Evolutionary conservation across 2,113 vertebrate genomes (phyloP).

Genomic region (Ctenomys sociabilis): DNA sequence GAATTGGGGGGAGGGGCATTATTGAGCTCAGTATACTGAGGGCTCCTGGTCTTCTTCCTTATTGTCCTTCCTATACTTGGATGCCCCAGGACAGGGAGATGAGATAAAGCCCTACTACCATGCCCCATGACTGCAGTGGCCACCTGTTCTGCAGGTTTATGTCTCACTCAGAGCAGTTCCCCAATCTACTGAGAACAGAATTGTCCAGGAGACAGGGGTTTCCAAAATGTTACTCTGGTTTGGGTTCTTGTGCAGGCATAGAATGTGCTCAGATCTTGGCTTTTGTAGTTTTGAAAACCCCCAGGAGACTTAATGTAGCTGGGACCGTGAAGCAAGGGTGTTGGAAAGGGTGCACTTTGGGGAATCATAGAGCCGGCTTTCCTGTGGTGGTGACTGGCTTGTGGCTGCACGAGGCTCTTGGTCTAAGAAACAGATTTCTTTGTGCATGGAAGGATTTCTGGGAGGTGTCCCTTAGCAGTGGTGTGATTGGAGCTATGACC

Average conservation of each 20-base stretch:
- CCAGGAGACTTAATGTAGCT: background rate
- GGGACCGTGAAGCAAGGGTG: background rate
- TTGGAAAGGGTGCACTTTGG: background rate
- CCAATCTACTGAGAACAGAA: background rate
- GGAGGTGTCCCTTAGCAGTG: background rate
- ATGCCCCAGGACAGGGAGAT: rapidly evolving
- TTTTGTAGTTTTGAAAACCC: background rate
- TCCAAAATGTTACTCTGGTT: too few relatives aligned
- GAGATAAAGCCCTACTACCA: too few relatives aligned
- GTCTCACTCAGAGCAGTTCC: background rate
- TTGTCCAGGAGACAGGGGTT: background rate
- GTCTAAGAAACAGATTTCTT: background rate
- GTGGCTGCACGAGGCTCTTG: background rate
- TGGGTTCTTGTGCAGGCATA: background rate
- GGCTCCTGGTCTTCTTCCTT: background rate
- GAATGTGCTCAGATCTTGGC: background rate
- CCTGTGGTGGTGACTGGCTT: too few relatives aligned
- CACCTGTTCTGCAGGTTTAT: too few relatives aligned
- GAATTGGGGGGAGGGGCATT: background rate
- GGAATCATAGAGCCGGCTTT: background rate
- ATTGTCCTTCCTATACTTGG: background rate
- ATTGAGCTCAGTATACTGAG: too few relatives aligned
- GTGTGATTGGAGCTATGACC: background rate
- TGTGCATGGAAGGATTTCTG: background rate
- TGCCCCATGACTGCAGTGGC: rapidly evolving